phyloP scores from a whole-genome alignment of 1,140 invertebrate species.

The Trichonephila inaurata region DNA sequence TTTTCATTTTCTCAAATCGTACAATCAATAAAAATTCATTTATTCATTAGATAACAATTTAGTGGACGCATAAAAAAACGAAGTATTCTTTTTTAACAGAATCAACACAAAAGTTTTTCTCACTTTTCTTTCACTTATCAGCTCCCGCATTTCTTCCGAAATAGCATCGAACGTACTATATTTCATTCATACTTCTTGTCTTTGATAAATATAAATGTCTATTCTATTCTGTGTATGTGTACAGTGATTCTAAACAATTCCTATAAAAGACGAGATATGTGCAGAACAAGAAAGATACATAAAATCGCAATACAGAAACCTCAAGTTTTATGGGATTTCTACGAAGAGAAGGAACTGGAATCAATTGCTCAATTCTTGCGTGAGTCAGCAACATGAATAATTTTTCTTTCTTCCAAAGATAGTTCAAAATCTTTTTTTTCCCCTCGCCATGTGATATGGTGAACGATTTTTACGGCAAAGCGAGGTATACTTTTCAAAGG shows the following conservation, averaged over 20 bases:
- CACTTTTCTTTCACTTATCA: slow-evolving; percentile 12
- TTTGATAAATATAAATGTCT: slow-evolving; percentile 21
- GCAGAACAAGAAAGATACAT: slow-evolving; percentile 51
- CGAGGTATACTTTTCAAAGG: neutral
- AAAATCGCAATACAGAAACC: slow-evolving; percentile 57
- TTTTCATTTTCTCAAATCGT: neutral
- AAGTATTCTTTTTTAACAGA: neutral
- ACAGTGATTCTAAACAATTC: slow-evolving; percentile 37
- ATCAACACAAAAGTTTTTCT: neutral
- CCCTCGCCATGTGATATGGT: neutral
- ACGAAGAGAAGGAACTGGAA: neutral
- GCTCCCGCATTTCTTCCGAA: neutral
- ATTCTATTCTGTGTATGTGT: neutral
- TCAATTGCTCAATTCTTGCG: slow-evolving; percentile 72
- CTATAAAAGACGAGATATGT: slow-evolving; percentile 59
- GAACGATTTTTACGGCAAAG: slow-evolving; percentile 50
- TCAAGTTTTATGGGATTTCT: slow-evolving; percentile 28
- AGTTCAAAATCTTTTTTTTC: neutral
- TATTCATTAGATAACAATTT: slow-evolving; percentile 4
- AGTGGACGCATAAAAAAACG: neutral
- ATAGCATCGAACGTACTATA: neutral
- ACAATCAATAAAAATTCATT: slow-evolving; percentile 10
- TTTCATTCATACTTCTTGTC: slow-evolving; percentile 20
- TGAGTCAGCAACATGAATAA: slow-evolving; percentile 63
- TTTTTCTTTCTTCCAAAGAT: slow-evolving; percentile 32